phyloP scores from a whole-genome alignment of 2,113 vertebrate species.

The Baryphthengus martii region DNA sequence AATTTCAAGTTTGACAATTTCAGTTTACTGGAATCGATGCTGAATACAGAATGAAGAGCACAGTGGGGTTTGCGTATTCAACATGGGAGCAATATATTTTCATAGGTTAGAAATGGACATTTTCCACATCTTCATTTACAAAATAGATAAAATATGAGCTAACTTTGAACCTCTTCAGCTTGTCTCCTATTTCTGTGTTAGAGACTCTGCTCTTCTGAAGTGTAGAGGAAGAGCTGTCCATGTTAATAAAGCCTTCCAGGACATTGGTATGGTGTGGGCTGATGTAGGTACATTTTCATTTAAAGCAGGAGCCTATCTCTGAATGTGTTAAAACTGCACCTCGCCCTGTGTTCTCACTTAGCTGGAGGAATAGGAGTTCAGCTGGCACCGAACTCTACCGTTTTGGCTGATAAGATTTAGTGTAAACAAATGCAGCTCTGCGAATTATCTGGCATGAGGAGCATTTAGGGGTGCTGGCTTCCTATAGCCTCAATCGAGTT shows the following conservation, averaged over 20 bases:
- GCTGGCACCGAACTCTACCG: not conserved
- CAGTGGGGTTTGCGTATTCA: not conserved
- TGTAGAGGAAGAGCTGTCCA: not conserved
- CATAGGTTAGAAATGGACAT: not conserved
- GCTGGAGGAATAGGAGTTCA: not conserved
- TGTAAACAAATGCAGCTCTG: constrained; percentile 64
- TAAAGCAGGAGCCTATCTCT: not conserved
- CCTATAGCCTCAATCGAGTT: constrained; percentile 77
- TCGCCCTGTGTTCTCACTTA: not conserved
- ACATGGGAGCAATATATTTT: not conserved
- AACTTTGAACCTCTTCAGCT: not conserved
- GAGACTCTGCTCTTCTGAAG: not conserved
- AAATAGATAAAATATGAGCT: not conserved
- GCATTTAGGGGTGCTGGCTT: constrained; percentile 57
- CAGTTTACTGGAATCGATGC: not conserved
- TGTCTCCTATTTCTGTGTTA: not conserved
- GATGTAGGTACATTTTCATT: not conserved
- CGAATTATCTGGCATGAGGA: constrained; percentile 61
- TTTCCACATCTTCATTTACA: not conserved
- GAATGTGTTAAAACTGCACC: not conserved
- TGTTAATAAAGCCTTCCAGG: not conserved
- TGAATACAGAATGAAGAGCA: not conserved
- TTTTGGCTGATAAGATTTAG: constrained; percentile 31
- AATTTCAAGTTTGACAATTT: not conserved
- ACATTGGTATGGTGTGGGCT: not conserved